Conservation (phyloP, 2,888 invertebrate genomes). For the Euproctis similis region DNA sequence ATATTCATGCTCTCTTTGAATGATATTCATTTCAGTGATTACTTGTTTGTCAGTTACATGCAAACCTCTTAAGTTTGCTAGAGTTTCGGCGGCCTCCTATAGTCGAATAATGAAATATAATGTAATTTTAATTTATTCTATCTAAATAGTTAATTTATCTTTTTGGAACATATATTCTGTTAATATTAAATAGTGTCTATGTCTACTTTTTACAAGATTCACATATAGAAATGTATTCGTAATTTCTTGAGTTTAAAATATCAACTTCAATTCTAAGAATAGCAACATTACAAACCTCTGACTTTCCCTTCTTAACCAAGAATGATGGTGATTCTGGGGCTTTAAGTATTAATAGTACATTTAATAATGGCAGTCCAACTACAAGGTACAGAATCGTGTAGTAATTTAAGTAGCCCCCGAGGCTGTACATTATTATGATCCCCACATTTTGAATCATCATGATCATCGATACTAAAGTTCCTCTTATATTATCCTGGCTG, state of each 20-base stretch:
- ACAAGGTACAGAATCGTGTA: conserved; percentile 33
- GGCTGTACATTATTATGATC: conserved; percentile 33
- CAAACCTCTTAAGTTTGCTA: conserved; percentile 42
- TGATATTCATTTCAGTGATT: conserved; percentile 31
- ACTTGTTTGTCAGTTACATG: conserved; percentile 31
- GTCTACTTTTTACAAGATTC: background rate
- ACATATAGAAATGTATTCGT: background rate
- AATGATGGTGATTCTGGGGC: conserved; percentile 55
- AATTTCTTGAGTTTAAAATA: too few species aligned
- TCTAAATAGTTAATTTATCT: background rate
- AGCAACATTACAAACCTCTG: conserved; percentile 33
- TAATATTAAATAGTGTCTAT: background rate
- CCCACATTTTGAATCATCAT: conserved; percentile 38
- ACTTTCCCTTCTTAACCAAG: conserved; percentile 39
- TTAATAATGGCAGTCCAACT: conserved; percentile 30
- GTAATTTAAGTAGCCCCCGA: conserved; percentile 45
- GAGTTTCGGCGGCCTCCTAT: conserved; percentile 40
- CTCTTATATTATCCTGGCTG: conserved; percentile 41
- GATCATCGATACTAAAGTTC: conserved; percentile 32
- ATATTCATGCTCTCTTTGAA: conserved; percentile 36
- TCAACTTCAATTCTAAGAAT: background rate
- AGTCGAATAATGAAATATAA: too few species aligned
- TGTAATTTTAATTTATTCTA: background rate
- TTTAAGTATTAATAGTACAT: conserved; percentile 28
- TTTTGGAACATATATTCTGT: background rate